phyloP scores from a whole-genome alignment of 2,888 invertebrate species.

The Drosophila kanekoi region DNA sequence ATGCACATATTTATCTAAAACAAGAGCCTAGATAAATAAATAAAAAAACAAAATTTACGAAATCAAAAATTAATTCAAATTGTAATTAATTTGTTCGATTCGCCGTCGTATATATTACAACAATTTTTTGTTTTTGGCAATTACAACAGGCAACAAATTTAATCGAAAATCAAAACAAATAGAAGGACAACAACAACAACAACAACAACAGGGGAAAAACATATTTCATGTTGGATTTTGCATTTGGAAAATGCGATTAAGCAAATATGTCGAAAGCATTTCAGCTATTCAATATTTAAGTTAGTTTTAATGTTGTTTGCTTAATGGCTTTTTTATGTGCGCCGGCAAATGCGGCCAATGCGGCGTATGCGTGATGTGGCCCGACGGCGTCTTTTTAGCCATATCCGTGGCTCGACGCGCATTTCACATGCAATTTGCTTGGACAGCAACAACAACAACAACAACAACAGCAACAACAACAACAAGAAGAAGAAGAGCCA shows the following conservation, averaged over 20 bases:
- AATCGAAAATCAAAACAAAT: conserved; percentile 1
- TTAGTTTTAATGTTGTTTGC: conserved; percentile 74
- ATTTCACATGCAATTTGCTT: conserved; percentile 68
- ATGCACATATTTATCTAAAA: conserved; percentile 59
- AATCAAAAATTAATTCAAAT: conserved; percentile 73
- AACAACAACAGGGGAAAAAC: not conserved
- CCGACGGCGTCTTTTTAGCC: conserved; percentile 30
- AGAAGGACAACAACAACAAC: not conserved
- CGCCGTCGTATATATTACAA: conserved; percentile 15
- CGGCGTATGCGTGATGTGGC: conserved; percentile 59
- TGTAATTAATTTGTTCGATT: conserved; percentile 63
- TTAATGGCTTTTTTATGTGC: conserved; percentile 76
- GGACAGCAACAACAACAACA: conserved; percentile 17
- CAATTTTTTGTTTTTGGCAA: conserved; percentile 50
- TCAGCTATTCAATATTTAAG: conserved; percentile 65
- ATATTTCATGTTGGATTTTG: conserved; percentile 25
- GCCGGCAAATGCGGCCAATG: conserved; percentile 14
- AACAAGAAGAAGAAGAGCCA: too few species aligned
- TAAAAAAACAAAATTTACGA: conserved; percentile 25
- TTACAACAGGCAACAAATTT: conserved; percentile 15
- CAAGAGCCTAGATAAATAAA: conserved; percentile 29
- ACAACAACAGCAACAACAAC: conserved; percentile 15
- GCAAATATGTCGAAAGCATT: conserved; percentile 70
- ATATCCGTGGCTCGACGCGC: conserved; percentile 20
- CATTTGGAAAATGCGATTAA: conserved; percentile 67